Conservation (phyloP, 2,797 vertebrate species). For the Pseudochromis fuscus region DNA sequence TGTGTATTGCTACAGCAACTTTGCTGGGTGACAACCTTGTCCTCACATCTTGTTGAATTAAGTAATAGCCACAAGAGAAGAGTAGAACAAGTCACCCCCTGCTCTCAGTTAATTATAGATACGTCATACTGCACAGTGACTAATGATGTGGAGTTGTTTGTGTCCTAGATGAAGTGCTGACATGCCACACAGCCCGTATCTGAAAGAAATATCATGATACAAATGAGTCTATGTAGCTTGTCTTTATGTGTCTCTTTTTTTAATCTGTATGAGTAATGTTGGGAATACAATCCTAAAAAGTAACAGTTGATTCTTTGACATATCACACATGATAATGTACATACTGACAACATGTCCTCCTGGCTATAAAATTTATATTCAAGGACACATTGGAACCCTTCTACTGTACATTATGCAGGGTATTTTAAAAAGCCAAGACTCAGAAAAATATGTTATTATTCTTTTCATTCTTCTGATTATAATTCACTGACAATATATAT, state of each 20-base stretch:
- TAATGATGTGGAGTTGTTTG: conserved; percentile 71
- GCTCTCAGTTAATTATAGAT: conserved; percentile 73
- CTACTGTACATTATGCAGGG: too few relatives aligned
- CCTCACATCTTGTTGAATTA: conserved; percentile 77
- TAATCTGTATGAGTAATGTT: conserved; percentile 13
- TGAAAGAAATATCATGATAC: conserved; percentile 26
- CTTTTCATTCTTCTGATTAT: neutral
- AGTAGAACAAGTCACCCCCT: conserved; percentile 61
- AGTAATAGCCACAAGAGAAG: conserved; percentile 64
- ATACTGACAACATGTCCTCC: neutral
- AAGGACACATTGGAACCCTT: too few relatives aligned
- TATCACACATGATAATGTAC: neutral
- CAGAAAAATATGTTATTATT: neutral
- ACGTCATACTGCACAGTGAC: conserved; percentile 58
- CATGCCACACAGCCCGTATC: conserved; percentile 37
- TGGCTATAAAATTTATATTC: too few relatives aligned
- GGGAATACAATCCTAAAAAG: neutral
- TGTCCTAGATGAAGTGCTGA: conserved; percentile 71
- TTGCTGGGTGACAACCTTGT: conserved; percentile 63
- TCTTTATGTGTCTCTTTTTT: neutral
- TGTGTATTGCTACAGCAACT: conserved; percentile 57
- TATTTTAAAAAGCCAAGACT: neutral
- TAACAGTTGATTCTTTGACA: neutral
- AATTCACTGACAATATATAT: neutral
- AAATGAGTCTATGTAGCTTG: conserved; percentile 7